Percentiles rank a stretch among this genome's conserved stretches.
phyloP scores from a whole-genome alignment of 2,113 vertebrate genomes.

The Embiotoca jacksoni region DNA sequence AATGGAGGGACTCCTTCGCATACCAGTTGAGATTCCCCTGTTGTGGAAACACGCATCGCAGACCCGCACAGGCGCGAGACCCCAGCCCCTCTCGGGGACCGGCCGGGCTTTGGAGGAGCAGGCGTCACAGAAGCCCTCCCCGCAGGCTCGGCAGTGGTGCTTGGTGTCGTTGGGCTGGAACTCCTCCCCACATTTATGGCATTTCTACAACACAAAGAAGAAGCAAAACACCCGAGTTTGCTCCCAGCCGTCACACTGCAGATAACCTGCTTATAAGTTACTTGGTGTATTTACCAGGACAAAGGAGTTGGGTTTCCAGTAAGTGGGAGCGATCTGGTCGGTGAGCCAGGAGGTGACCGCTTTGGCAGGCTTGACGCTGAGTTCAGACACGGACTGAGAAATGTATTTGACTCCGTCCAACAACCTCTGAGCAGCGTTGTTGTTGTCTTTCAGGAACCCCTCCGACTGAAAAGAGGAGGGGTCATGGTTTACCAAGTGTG shows the following conservation, averaged over 20 bases:
- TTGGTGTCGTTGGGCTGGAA: constrained; percentile 96
- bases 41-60: constrained; percentile 94
- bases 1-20: constrained; percentile 9
- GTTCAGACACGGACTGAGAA: constrained; percentile 97
- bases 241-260: too few relatives aligned
- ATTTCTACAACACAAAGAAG: constrained; percentile 82
- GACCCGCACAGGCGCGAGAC: constrained; percentile 92
- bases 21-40: constrained; percentile 89
- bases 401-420: constrained; percentile 98
- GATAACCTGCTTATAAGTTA: too few relatives aligned
- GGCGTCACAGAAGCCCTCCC: constrained; percentile 95
- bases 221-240: too few relatives aligned
- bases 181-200: constrained; percentile 89
- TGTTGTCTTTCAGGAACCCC: constrained; percentile 97
- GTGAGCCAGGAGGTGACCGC: constrained; percentile 98
- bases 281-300: constrained; percentile 86
- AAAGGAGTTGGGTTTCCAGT: constrained; percentile 98
- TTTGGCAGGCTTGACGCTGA: constrained; percentile 97
- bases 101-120: constrained; percentile 95
- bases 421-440: constrained; percentile 96
- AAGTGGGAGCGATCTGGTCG: constrained; percentile 97
- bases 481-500: neutral
- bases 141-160: constrained; percentile 97
- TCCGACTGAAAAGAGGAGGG: constrained; percentile 85
- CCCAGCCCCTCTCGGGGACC: constrained; percentile 97